These are phyloP conservation scores for Atlantisia rogersi DNA, from an alignment of 2,113 vertebrate genomes.

Conservation along the genomic window DNA sequence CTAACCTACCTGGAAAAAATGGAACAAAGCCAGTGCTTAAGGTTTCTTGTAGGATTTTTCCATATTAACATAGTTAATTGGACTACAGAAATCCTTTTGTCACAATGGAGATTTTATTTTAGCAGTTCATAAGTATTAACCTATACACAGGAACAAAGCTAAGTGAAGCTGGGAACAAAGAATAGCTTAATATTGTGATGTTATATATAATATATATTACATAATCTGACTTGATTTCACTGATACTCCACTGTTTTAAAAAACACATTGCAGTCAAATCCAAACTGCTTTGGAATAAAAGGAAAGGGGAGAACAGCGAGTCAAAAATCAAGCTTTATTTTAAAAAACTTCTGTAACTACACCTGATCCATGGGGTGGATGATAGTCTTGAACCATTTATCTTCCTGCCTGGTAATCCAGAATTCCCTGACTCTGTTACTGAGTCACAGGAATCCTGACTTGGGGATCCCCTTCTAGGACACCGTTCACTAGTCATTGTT, in stretches of 20 bases:
- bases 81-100: constrained; percentile 27
- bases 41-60: constrained; percentile 31
- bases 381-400: not conserved
- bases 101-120: constrained; percentile 18
- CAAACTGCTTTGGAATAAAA: not conserved
- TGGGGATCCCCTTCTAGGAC: not conserved
- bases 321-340: not conserved
- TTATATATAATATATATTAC: too few species aligned
- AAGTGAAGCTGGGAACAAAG: not conserved
- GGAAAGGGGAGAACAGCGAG: not conserved
- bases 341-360: not conserved
- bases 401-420: not conserved
- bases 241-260: not conserved
- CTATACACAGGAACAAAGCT: not conserved
- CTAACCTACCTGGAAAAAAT: not conserved
- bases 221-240: not conserved
- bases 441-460: not conserved
- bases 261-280: not conserved
- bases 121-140: constrained; percentile 11
- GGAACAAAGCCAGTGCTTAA: constrained; percentile 12
- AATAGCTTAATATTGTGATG: not conserved
- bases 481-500: not conserved
- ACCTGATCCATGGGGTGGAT: not conserved
- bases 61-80: not conserved
- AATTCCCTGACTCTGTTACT: not conserved